Percentiles rank a stretch among this genome's conserved stretches.
Conservation (phyloP, 2,888 invertebrate genomes). For the Panopea generosa region DNA sequence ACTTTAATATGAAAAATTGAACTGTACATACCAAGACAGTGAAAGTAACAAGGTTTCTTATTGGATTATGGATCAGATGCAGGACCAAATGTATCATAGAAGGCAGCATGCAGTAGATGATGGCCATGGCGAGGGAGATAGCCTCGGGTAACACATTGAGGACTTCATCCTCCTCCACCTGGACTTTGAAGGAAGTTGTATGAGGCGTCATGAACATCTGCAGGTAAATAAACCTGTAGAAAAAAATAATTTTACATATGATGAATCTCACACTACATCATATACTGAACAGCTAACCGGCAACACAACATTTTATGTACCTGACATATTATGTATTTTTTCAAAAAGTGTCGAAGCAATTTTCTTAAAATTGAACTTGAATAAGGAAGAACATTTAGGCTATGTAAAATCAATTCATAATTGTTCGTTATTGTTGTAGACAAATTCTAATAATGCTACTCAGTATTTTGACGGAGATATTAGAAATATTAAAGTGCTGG, state of each 20-base stretch:
- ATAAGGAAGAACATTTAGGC: too few relatives aligned
- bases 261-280: background rate
- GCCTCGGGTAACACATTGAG: slow-evolving; percentile 71
- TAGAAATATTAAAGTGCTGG: too few relatives aligned
- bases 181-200: slow-evolving; percentile 75
- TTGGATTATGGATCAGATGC: slow-evolving; percentile 58
- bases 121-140: slow-evolving; percentile 68
- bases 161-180: slow-evolving; percentile 65
- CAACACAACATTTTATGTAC: too few relatives aligned
- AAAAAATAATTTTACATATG: slow-evolving; percentile 2
- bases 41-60: slow-evolving; percentile 57
- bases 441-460: too few relatives aligned
- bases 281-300: too few relatives aligned
- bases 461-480: too few relatives aligned
- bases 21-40: slow-evolving; percentile 70
- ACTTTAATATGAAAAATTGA: too few relatives aligned
- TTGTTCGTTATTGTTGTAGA: too few relatives aligned
- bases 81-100: slow-evolving; percentile 67
- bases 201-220: slow-evolving; percentile 79
- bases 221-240: slow-evolving; percentile 77
- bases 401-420: too few relatives aligned
- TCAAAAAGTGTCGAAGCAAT: too few relatives aligned
- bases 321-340: too few relatives aligned
- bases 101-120: slow-evolving; percentile 69
- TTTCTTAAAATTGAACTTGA: too few relatives aligned